These are phyloP conservation scores for Coelopa pilipes DNA, from an alignment of 2,888 invertebrate species.

Conservation along the genomic window DNA sequence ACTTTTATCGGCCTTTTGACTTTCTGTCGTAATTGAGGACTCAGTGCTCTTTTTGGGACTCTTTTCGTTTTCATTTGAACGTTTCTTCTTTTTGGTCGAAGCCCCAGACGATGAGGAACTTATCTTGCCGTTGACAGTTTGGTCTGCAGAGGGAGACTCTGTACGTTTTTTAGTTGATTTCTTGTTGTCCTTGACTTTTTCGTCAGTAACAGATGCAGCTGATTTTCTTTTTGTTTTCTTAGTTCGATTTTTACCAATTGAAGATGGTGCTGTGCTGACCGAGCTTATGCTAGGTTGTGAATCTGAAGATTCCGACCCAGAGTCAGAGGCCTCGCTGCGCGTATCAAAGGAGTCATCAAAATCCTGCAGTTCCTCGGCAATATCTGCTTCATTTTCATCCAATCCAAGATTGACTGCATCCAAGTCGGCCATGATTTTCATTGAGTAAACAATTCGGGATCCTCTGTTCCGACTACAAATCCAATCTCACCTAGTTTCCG, in stretches of 20 bases:
- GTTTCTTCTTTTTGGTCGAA: conserved; percentile 45
- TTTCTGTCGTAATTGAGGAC: background rate
- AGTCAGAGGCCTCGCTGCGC: conserved; percentile 87
- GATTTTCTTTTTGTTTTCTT: conserved; percentile 59
- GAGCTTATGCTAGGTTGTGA: conserved; percentile 81
- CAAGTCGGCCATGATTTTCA: conserved; percentile 66
- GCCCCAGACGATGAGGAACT: conserved; percentile 26
- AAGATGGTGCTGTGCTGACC: conserved; percentile 75
- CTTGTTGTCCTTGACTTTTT: conserved; percentile 36
- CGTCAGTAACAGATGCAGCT: conserved; percentile 9
- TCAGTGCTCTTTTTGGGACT: conserved; percentile 33
- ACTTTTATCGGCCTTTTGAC: conserved; percentile 10
- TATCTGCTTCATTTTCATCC: conserved; percentile 77
- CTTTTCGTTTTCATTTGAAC: conserved; percentile 33
- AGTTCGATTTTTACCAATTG: conserved; percentile 35
- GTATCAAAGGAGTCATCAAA: conserved; percentile 79
- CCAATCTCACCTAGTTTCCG: background rate
- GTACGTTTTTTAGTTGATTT: conserved; percentile 51
- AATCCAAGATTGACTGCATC: conserved; percentile 76
- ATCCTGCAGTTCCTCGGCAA: conserved; percentile 83
- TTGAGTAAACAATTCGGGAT: conserved; percentile 6
- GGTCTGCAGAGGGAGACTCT: conserved; percentile 46
- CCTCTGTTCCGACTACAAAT: background rate
- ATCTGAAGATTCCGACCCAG: conserved; percentile 71
- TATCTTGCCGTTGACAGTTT: conserved; percentile 53